phyloP scores from a whole-genome alignment of 2,888 invertebrate species.

The Erynnis tages region DNA sequence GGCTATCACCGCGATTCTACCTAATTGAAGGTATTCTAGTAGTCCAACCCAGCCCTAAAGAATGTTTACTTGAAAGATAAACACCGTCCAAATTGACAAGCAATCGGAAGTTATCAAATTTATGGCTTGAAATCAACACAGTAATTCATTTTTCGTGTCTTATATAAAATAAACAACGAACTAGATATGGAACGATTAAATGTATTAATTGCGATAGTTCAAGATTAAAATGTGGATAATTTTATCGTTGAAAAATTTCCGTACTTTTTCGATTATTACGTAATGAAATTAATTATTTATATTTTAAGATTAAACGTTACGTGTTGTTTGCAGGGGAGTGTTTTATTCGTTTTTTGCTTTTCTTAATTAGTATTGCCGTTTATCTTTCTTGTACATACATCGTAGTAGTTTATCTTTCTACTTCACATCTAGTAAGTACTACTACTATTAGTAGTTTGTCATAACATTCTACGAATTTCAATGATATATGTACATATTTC shows the following conservation, averaged over 20 bases:
- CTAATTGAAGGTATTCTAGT: not conserved
- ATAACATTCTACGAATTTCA: too few species aligned
- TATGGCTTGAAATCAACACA: constrained; percentile 24
- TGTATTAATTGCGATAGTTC: constrained; percentile 15
- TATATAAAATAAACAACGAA: constrained; percentile 11
- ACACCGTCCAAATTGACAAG: constrained; percentile 21
- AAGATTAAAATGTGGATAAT: not conserved
- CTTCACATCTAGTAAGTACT: too few species aligned
- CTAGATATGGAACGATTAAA: constrained; percentile 22
- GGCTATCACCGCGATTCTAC: too few species aligned
- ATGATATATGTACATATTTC: too few species aligned
- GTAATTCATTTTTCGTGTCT: constrained; percentile 15
- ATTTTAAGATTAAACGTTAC: not conserved
- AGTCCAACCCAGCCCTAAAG: constrained; percentile 8
- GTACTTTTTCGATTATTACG: not conserved
- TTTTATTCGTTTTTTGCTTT: too few species aligned
- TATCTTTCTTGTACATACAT: too few species aligned
- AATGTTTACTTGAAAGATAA: constrained; percentile 11
- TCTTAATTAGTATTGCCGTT: too few species aligned
- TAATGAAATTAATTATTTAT: too few species aligned
- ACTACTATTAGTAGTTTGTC: too few species aligned
- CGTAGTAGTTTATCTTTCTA: too few species aligned
- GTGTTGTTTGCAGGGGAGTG: too few species aligned
- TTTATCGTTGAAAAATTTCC: constrained; percentile 11
- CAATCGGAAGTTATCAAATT: constrained; percentile 28